Base-by-base conservation (phyloP, 2,797 vertebrate genomes). In the Anguilla marmorata region DNA sequence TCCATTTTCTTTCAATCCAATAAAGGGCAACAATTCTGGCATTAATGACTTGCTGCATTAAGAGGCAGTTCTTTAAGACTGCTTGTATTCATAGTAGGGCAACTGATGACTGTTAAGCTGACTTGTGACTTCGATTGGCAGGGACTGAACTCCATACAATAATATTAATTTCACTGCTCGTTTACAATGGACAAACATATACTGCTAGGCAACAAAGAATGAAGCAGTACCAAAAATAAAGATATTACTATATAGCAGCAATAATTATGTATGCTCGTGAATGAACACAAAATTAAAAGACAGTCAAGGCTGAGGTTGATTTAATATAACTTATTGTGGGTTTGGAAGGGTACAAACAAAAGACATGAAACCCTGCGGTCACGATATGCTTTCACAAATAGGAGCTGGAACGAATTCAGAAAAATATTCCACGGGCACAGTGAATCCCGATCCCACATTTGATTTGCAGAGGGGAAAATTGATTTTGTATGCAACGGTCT, bases 401-500 rank as follows among this genome's bases (percentile, higher is more conserved):
- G 4, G 45, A 19, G 21, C 24, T 41, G 85, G 54, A 85, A 58
- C 12, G 60, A 56, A 63, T 58, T 30, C 27, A 60, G n/a, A 33
- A 60, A 85, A 33, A 58, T 30, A 85, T 19, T n/a, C 54, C 30
- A 30, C 37, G 16, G 30, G 54, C n/a, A 19, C 7, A 85, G 19
- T 85, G 30, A 45, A 63, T 66, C 30, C 33, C 45, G 6, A 63
- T 85, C 54, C 48, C 50, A 85, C 54, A n/a, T 63, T 48, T 21
- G 84, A 85, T 66, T 41, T 41, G 56, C 6, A 85, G 54, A 56
- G 83, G 50, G 83, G 48, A 85, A 85, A 85, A 82, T 50, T 82
- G 41, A 82, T 82, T 82, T 82, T 50, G 41, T 50, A 82, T 27
- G 45, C 79, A 82, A 21, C 0, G 79, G n/a, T 50, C 4, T 54